A percentile compares a stretch with the other conserved stretches of the same genome.
phyloP scores from a whole-genome alignment of 2,888 invertebrate species.

The Leucoma salicis region DNA sequence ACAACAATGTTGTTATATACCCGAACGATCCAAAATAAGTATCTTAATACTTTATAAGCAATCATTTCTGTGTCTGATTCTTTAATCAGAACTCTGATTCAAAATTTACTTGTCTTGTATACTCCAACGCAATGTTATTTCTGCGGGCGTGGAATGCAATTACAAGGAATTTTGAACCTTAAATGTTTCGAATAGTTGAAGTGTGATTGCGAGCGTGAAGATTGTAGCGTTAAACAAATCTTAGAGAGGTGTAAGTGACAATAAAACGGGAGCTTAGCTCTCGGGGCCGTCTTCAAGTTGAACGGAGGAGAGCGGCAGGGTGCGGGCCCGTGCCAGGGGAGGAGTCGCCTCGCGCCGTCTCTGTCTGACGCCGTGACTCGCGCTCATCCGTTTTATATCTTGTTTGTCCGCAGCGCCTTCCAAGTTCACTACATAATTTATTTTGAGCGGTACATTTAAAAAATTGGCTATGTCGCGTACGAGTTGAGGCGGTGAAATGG shows the following conservation, averaged over 20 bases:
- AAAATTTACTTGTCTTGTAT: slow-evolving; percentile 69
- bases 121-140: slow-evolving; percentile 37
- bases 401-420: slow-evolving; percentile 69
- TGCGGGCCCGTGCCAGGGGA: slow-evolving; percentile 34
- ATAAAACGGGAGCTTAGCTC: slow-evolving; percentile 78
- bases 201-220: slow-evolving; percentile 37
- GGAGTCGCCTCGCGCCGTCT: slow-evolving; percentile 52
- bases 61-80: slow-evolving; percentile 71
- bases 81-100: slow-evolving; percentile 70
- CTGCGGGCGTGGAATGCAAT: slow-evolving; percentile 17
- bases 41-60: slow-evolving; percentile 71
- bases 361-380: slow-evolving; percentile 52
- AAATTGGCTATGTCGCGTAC: slow-evolving; percentile 70
- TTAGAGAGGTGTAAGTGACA: slow-evolving; percentile 78
- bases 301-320: slow-evolving; percentile 42
- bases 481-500: slow-evolving; percentile 69
- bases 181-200: slow-evolving; percentile 28
- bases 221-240: slow-evolving; percentile 60
- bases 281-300: slow-evolving; percentile 78
- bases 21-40: slow-evolving; percentile 63
- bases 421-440: slow-evolving; percentile 78
- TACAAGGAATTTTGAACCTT: slow-evolving; percentile 37
- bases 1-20: slow-evolving; percentile 55
- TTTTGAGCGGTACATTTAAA: slow-evolving; percentile 79
- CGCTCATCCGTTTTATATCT: slow-evolving; percentile 72